These are phyloP conservation scores for Laticauda laticaudata DNA, from an alignment of 2,113 vertebrate genomes.

Conservation along the genomic window DNA sequence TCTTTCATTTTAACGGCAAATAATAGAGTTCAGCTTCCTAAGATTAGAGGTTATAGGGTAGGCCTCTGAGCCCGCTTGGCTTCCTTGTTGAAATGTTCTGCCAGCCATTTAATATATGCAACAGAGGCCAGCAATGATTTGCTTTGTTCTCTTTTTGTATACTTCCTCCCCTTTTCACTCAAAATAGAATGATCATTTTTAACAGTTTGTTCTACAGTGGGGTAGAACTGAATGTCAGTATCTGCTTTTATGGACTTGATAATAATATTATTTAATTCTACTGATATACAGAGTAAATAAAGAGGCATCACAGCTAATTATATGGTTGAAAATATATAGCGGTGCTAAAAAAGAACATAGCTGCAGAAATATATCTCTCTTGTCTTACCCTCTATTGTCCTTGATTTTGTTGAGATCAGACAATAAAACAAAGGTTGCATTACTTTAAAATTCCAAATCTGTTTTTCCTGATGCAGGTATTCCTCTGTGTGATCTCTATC, in stretches of 20 bases:
- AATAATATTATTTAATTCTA: slow-evolving; percentile 70
- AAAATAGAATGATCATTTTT: slow-evolving; percentile 57
- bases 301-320: slow-evolving; percentile 69
- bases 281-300: slow-evolving; percentile 59
- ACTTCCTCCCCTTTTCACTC: not conserved
- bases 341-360: slow-evolving; percentile 43
- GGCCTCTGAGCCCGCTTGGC: slow-evolving; percentile 71
- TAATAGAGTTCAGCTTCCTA: slow-evolving; percentile 75
- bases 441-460: not conserved
- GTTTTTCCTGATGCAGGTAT: not conserved
- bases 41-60: slow-evolving; percentile 77
- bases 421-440: not conserved
- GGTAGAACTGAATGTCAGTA: slow-evolving; percentile 66
- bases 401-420: not conserved
- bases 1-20: slow-evolving; percentile 81
- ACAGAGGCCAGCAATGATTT: slow-evolving; percentile 57
- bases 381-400: not conserved
- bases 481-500: not conserved
- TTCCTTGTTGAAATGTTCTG: slow-evolving; percentile 60
- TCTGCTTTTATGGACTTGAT: slow-evolving; percentile 65
- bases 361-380: slow-evolving; percentile 37
- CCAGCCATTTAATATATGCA: slow-evolving; percentile 66
- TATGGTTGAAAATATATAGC: slow-evolving; percentile 53
- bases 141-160: slow-evolving; percentile 21
- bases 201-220: slow-evolving; percentile 67